A percentile compares a stretch with the other conserved stretches of the same genome.
These are phyloP conservation scores for Scolopax mira DNA, from an alignment of 2,113 vertebrate genomes.

Conservation along the genomic window DNA sequence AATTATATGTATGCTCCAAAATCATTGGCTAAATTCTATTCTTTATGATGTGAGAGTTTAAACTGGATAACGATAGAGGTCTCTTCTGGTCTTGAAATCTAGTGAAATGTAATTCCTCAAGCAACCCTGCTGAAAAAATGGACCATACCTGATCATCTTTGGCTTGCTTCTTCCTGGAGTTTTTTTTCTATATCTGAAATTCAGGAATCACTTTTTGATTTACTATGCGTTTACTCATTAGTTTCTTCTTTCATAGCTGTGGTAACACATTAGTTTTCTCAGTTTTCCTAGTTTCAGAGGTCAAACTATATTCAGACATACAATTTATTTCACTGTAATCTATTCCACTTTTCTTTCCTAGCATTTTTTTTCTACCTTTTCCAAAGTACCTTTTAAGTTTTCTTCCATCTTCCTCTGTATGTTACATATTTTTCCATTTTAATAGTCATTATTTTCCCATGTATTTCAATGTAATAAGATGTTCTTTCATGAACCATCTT, in stretches of 20 bases:
- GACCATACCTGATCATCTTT: not conserved
- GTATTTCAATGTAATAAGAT: not conserved
- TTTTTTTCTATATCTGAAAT: not conserved
- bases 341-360: not conserved
- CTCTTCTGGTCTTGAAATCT: not conserved
- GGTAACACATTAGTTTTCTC: not conserved
- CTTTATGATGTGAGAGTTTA: not conserved
- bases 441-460: not conserved
- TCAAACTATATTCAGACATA: not conserved
- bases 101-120: not conserved
- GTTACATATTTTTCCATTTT: not conserved
- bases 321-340: not conserved
- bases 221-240: not conserved
- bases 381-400: not conserved
- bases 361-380: not conserved
- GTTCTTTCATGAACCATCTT: not conserved
- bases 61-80: not conserved
- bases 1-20: not conserved
- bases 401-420: not conserved
- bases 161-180: not conserved
- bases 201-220: not conserved
- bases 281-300: not conserved
- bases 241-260: not conserved
- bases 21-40: not conserved
- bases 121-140: not conserved